Percentiles rank a stretch among this genome's conserved stretches.
These are phyloP conservation scores for Vespertilio murinus DNA, from an alignment of 2,797 vertebrate genomes.

Conservation along the genomic window DNA sequence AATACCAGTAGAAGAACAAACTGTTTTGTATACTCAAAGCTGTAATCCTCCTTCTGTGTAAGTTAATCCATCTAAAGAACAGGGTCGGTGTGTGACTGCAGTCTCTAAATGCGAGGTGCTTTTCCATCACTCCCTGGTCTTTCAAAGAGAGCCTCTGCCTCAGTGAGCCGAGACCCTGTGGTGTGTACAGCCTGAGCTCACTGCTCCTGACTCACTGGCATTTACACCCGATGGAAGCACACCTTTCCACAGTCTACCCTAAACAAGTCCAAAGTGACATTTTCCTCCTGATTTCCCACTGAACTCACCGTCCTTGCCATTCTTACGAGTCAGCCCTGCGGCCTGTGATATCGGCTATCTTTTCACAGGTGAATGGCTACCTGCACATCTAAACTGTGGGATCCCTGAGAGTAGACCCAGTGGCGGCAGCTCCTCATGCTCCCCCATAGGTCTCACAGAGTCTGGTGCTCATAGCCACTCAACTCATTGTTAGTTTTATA, in stretches of 20 bases:
- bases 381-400: background rate
- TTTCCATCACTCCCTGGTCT: background rate
- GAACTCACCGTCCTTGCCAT: background rate
- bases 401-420: background rate
- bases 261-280: background rate
- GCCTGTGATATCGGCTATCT: background rate
- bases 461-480: background rate
- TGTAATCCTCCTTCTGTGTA: background rate
- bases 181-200: background rate
- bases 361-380: background rate
- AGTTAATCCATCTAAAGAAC: background rate
- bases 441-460: background rate
- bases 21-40: background rate
- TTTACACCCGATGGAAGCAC: background rate
- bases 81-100: fast-evolving
- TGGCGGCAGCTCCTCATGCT: background rate
- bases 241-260: background rate
- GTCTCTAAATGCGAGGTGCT: background rate
- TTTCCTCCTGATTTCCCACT: background rate
- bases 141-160: background rate
- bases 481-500: background rate
- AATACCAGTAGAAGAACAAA: background rate
- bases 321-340: background rate
- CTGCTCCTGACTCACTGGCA: background rate
- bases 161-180: background rate